Evolutionary conservation across 2,797 vertebrate species (phyloP).

Genomic region (Gymnothorax javanicus): DNA sequence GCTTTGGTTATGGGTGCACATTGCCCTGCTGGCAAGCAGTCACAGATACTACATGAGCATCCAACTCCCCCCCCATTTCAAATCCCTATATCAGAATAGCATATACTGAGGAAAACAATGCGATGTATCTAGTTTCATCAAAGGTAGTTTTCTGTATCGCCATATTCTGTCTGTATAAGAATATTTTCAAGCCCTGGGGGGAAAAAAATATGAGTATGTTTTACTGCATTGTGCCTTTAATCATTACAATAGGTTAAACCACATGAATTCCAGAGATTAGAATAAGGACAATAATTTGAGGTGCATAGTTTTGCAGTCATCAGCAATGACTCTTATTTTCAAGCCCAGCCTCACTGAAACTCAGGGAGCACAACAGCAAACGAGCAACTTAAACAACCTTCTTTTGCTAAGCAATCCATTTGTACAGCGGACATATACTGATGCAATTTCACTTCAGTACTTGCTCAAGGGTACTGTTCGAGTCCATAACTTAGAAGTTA

Average conservation of each 20-base stretch:
- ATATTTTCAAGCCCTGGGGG: too few relatives aligned
- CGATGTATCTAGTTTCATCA: too few relatives aligned
- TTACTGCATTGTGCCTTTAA: background rate
- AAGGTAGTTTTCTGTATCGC: too few relatives aligned
- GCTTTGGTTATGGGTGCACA: too few relatives aligned
- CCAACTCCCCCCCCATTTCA: too few relatives aligned
- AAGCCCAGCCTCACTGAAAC: background rate
- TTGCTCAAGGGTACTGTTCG: background rate
- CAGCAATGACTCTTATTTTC: background rate
- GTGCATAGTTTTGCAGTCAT: background rate
- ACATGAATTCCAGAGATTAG: background rate
- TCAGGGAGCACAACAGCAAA: background rate
- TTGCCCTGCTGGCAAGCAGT: too few relatives aligned
- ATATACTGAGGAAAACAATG: too few relatives aligned
- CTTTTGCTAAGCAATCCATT: background rate
- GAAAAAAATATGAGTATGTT: too few relatives aligned
- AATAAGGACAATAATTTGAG: background rate
- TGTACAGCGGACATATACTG: background rate
- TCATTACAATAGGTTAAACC: background rate
- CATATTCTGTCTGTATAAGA: too few relatives aligned
- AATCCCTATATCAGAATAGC: too few relatives aligned
- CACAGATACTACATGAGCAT: too few relatives aligned
- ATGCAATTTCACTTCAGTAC: background rate
- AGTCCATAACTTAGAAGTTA: background rate
- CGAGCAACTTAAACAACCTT: background rate